Evolutionary conservation across 2,888 invertebrate species (phyloP).

Genomic region (Xylocampa areola): DNA sequence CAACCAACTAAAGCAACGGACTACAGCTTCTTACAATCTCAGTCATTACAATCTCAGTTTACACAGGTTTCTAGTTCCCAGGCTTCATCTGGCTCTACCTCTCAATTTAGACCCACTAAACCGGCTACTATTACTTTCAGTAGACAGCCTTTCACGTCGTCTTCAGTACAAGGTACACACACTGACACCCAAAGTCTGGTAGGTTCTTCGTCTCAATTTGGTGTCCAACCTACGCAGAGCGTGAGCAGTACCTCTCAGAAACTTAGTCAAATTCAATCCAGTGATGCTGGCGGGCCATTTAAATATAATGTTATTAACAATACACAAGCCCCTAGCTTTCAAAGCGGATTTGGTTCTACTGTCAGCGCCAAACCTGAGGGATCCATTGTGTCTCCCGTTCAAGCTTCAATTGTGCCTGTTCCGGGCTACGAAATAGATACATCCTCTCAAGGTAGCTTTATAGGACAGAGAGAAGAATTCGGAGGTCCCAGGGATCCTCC

Average conservation of each 20-base stretch:
- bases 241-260: background rate
- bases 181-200: slow-evolving; percentile 21
- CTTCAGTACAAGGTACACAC: slow-evolving; percentile 8
- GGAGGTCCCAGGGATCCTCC: slow-evolving; percentile 77
- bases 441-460: slow-evolving; percentile 50
- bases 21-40: too few relatives aligned
- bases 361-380: slow-evolving; percentile 2
- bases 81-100: slow-evolving; percentile 15
- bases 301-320: slow-evolving; percentile 11
- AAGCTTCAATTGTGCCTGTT: slow-evolving; percentile 34
- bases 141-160: slow-evolving; percentile 4
- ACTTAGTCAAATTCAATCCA: slow-evolving; percentile 31
- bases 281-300: slow-evolving; percentile 15
- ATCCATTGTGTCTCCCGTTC: slow-evolving; percentile 21
- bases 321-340: slow-evolving; percentile 15
- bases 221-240: slow-evolving; percentile 20
- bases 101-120: slow-evolving; percentile 52
- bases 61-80: slow-evolving; percentile 14
- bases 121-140: slow-evolving; percentile 22
- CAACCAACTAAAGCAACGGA: slow-evolving; percentile 42
- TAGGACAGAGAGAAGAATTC: slow-evolving; percentile 75
- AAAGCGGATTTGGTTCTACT: slow-evolving; percentile 11
- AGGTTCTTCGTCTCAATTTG: slow-evolving; percentile 22
- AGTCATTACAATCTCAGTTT: too few relatives aligned
- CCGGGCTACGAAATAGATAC: slow-evolving; percentile 52